Conservation (phyloP, 2,888 invertebrate species). For the Dioctria linearis region DNA sequence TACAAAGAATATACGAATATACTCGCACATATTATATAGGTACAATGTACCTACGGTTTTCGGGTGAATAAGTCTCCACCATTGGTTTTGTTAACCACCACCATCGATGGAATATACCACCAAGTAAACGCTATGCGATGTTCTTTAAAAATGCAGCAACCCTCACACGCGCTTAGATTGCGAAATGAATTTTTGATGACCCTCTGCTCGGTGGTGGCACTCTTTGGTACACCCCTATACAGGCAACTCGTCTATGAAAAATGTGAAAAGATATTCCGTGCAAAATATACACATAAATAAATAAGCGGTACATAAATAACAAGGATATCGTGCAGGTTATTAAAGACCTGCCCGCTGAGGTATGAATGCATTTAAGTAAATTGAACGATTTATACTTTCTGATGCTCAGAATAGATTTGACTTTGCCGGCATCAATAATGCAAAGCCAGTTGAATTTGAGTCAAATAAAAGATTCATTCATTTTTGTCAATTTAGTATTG, state of each 20-base stretch:
- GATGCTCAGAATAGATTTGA: conserved; percentile 1
- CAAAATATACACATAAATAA: conserved; percentile 51
- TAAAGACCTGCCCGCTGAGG: conserved; percentile 44
- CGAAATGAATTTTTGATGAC: conserved; percentile 71
- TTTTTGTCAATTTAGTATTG: too few relatives aligned
- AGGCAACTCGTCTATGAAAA: conserved; percentile 51
- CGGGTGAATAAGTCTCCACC: conserved; percentile 39
- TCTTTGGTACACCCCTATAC: conserved; percentile 26
- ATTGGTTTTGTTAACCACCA: conserved; percentile 48
- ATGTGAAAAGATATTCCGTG: conserved; percentile 40
- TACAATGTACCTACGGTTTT: conserved; percentile 1
- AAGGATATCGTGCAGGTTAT: conserved; percentile 46
- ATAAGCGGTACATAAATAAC: conserved; percentile 45
- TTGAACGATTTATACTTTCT: conserved; percentile 50
- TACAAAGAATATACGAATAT: too few relatives aligned
- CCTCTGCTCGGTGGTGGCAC: conserved; percentile 60
- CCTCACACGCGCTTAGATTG: conserved; percentile 72
- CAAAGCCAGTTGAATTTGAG: not conserved
- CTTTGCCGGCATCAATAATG: not conserved
- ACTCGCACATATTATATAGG: too few relatives aligned
- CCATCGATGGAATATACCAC: not conserved
- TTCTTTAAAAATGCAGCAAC: conserved; percentile 69
- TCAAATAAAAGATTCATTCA: not conserved
- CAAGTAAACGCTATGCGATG: conserved; percentile 52
- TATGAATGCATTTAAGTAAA: conserved; percentile 48